Conservation (phyloP, 53 echinoderm and acorn worm genomes). For the Stichopus horrens region DNA sequence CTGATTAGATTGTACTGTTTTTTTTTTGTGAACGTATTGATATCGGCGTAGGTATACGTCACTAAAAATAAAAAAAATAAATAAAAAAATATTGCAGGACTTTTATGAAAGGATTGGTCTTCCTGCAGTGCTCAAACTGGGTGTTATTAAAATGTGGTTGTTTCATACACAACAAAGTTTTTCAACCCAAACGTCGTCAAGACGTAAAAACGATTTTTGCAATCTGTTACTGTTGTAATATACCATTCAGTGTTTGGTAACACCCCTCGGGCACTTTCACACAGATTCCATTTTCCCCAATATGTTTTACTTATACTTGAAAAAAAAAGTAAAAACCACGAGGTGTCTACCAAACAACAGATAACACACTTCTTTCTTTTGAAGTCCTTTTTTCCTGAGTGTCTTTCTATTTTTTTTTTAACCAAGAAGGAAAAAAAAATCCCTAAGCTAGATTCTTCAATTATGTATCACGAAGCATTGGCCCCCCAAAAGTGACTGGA, state of each 20-base stretch:
- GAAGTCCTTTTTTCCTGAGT: not conserved
- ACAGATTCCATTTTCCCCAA: not conserved
- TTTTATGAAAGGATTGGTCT: too few species aligned
- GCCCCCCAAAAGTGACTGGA: conserved; percentile 30
- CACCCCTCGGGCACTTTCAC: not conserved
- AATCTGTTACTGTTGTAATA: not conserved
- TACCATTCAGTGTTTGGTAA: not conserved
- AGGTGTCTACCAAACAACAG: conserved; percentile 2
- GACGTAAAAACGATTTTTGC: too few species aligned
- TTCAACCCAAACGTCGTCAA: too few species aligned
- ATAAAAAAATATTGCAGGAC: too few species aligned
- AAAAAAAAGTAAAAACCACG: not conserved
- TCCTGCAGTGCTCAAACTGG: too few species aligned
- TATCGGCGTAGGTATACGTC: too few species aligned
- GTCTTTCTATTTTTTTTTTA: not conserved
- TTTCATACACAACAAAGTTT: too few species aligned
- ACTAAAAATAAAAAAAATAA: too few species aligned
- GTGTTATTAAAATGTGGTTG: too few species aligned
- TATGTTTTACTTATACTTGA: not conserved
- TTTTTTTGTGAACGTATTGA: too few species aligned
- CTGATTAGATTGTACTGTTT: too few species aligned
- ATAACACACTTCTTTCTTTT: not conserved
- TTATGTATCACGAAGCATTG: conserved; percentile 26
- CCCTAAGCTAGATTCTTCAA: conserved; percentile 2
- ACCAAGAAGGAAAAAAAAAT: not conserved